These are phyloP conservation scores for Ceyx margarethae DNA, from an alignment of 2,113 vertebrate genomes.

Conservation along the genomic window DNA sequence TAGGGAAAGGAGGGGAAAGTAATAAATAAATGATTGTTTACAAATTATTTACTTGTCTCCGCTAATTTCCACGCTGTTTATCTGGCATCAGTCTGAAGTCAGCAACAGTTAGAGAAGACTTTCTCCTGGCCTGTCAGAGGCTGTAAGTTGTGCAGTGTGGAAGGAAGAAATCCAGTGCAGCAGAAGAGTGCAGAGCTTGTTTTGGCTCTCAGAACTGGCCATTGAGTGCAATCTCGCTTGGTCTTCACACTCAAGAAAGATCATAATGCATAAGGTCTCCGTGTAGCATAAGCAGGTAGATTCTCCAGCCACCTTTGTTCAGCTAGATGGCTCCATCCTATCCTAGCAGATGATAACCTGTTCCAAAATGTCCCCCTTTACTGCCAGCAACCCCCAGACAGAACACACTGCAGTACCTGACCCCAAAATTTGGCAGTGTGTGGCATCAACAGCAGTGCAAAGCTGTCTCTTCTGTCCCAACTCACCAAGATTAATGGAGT, in stretches of 20 bases:
- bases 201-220: neutral
- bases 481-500: neutral
- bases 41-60: slow-evolving; percentile 67
- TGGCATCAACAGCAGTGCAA: neutral
- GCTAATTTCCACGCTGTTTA: slow-evolving; percentile 44
- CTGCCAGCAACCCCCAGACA: neutral
- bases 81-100: slow-evolving; percentile 38
- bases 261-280: rapidly evolving
- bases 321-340: neutral
- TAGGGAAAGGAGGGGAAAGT: slow-evolving; percentile 40
- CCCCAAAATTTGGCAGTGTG: neutral
- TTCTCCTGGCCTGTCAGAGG: neutral
- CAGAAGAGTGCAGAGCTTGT: neutral
- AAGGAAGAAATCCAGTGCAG: neutral
- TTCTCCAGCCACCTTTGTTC: neutral
- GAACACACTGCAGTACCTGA: rapidly evolving
- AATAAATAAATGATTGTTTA: slow-evolving; percentile 67
- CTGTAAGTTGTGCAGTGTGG: neutral
- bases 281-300: neutral
- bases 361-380: neutral
- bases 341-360: neutral
- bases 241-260: neutral
- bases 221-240: neutral
- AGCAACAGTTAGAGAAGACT: slow-evolving; percentile 7
- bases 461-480: neutral